phyloP scores from a whole-genome alignment of 2,113 vertebrate genomes.

The Hiodon alosoides region DNA sequence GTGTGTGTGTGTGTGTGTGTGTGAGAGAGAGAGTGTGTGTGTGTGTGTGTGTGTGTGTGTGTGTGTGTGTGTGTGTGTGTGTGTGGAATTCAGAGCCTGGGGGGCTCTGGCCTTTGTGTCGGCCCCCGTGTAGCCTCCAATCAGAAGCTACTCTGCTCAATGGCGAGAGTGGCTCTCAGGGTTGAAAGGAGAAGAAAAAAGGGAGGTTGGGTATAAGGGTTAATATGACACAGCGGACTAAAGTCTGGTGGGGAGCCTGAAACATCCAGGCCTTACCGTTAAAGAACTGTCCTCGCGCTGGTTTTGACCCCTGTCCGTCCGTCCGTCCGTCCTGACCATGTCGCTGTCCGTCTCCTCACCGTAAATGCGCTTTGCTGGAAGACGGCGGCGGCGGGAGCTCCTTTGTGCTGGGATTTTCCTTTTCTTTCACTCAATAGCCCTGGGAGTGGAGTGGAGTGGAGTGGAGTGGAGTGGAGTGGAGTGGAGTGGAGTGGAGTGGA shows the following conservation, averaged over 20 bases:
- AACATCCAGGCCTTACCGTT: constrained; percentile 41
- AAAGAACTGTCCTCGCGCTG: not conserved
- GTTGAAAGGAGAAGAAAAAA: constrained; percentile 31
- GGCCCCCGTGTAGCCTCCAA: constrained; percentile 46
- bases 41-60: constrained; percentile 9
- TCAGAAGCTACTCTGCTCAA: constrained; percentile 49
- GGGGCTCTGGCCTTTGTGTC: constrained; percentile 32
- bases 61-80: not conserved
- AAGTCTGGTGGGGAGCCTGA: constrained; percentile 52
- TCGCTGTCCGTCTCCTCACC: not conserved
- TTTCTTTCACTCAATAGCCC: too few species aligned
- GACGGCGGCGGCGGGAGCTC: too few species aligned
- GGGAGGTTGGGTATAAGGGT: constrained; percentile 58
- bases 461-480: too few species aligned
- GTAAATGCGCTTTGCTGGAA: too few species aligned
- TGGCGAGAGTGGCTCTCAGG: constrained; percentile 48
- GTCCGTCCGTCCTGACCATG: too few species aligned
- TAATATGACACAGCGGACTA: constrained; percentile 73
- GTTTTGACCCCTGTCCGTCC: too few species aligned
- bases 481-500: too few species aligned
- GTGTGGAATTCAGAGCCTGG: constrained; percentile 6
- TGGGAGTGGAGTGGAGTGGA: too few species aligned
- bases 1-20: not conserved
- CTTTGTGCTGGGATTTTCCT: too few species aligned
- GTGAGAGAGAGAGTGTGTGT: constrained; percentile 4